Percentiles rank a stretch among this genome's conserved stretches.
These are phyloP conservation scores for Nothobranchius furzeri DNA, from an alignment of 2,113 vertebrate genomes.

Conservation along the genomic window DNA sequence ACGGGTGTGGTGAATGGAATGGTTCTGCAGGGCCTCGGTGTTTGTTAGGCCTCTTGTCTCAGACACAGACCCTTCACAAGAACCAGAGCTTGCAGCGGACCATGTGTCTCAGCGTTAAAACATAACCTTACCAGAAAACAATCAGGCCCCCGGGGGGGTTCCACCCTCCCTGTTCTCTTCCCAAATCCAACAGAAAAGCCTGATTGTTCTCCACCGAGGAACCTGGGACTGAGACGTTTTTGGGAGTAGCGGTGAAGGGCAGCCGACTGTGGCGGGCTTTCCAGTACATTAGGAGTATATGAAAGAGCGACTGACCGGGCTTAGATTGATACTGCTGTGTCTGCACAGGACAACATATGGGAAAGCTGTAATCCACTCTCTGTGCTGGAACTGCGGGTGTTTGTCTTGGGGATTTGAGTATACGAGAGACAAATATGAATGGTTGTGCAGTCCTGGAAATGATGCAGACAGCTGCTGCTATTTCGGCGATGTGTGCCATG, in stretches of 20 bases:
- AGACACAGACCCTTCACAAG: slow-evolving; percentile 82
- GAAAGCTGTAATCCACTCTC: slow-evolving; percentile 74
- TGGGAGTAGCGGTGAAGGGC: slow-evolving; percentile 79
- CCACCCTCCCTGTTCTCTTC: slow-evolving; percentile 35
- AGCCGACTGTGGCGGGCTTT: slow-evolving; percentile 84
- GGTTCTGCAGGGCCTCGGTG: slow-evolving; percentile 77
- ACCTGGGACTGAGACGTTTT: slow-evolving; percentile 65
- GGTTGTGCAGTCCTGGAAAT: slow-evolving; percentile 57
- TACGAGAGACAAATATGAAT: slow-evolving; percentile 72
- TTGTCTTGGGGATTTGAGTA: slow-evolving; percentile 73
- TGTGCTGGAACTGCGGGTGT: slow-evolving; percentile 71
- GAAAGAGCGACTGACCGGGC: slow-evolving; percentile 80
- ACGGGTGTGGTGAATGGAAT: slow-evolving; percentile 84
- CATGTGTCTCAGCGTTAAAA: slow-evolving; percentile 85
- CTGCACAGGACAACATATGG: slow-evolving; percentile 80
- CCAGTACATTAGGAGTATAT: slow-evolving; percentile 92
- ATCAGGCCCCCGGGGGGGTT: slow-evolving; percentile 84
- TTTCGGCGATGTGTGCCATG: slow-evolving; percentile 63
- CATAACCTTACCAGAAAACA: slow-evolving; percentile 87
- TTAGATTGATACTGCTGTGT: slow-evolving; percentile 79
- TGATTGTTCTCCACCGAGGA: slow-evolving; percentile 70
- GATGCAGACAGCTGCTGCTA: slow-evolving; percentile 67
- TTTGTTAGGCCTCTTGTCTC: slow-evolving; percentile 90
- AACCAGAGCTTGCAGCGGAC: slow-evolving; percentile 69
- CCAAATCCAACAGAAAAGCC: slow-evolving; percentile 67